Percentiles rank a stretch among this genome's conserved stretches.
Evolutionary conservation across 2,797 vertebrate species (phyloP).

Genomic region (Tinamus major): DNA sequence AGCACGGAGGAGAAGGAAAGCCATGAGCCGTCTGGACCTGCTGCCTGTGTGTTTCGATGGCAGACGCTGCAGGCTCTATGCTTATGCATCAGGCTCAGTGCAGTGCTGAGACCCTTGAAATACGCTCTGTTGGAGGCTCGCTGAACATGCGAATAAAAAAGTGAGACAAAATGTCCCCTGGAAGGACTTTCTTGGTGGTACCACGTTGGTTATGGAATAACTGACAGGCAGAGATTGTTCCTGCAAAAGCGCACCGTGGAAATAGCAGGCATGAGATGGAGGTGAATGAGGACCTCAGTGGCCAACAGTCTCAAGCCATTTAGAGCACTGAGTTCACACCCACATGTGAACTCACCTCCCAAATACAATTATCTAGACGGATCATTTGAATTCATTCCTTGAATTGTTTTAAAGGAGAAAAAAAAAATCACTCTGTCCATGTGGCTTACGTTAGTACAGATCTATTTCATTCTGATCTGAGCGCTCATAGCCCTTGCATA

Average conservation of each 20-base stretch:
- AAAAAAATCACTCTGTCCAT: not conserved
- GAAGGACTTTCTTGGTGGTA: not conserved
- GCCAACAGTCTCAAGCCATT: not conserved
- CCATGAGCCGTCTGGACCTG: too few relatives aligned
- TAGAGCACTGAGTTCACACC: not conserved
- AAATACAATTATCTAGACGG: not conserved
- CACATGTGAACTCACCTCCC: not conserved
- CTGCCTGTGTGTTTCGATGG: too few relatives aligned
- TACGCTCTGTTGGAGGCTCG: not conserved
- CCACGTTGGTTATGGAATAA: not conserved
- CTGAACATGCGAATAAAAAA: not conserved
- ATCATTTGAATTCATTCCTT: not conserved
- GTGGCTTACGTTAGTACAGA: not conserved
- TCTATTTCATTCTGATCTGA: not conserved
- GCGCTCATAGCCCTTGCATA: not conserved
- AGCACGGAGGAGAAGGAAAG: too few relatives aligned
- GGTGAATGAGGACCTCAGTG: not conserved
- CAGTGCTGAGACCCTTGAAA: too few relatives aligned
- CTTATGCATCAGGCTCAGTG: too few relatives aligned
- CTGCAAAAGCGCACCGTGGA: not conserved
- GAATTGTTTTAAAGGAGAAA: not conserved
- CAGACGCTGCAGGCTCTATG: too few relatives aligned
- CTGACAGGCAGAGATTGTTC: not conserved
- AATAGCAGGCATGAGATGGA: accelerated
- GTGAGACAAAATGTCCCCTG: not conserved